Evolutionary conservation across 1,140 invertebrate species (phyloP).

Genomic region (Zaprionus africanus): DNA sequence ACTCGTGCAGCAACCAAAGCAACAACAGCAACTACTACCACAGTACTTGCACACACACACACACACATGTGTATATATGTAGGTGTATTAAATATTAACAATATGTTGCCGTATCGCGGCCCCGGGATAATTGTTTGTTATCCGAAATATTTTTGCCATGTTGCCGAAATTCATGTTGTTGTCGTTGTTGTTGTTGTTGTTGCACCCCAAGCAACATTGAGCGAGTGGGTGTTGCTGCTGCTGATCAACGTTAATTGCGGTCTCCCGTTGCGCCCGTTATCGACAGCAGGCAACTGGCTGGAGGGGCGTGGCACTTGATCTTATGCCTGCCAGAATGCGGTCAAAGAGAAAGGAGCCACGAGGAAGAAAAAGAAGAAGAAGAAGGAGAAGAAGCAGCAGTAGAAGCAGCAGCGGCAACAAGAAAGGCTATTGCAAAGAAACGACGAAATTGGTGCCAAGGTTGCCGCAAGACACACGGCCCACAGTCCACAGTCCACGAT

Average conservation of each 20-base stretch:
- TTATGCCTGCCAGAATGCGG: slow-evolving; percentile 19
- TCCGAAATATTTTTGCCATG: slow-evolving; percentile 56
- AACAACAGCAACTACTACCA: slow-evolving; percentile 10
- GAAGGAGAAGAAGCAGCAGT: background rate
- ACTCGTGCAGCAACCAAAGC: slow-evolving; percentile 23
- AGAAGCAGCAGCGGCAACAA: slow-evolving; percentile 5
- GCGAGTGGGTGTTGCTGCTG: slow-evolving; percentile 8
- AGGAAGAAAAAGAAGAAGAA: background rate
- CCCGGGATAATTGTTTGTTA: slow-evolving; percentile 69
- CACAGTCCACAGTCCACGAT: background rate
- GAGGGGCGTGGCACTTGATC: slow-evolving; percentile 11
- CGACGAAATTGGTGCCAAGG: slow-evolving; percentile 69
- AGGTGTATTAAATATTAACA: slow-evolving; percentile 10
- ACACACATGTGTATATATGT: background rate
- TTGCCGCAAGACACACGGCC: slow-evolving; percentile 54
- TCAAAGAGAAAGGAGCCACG: slow-evolving; percentile 12
- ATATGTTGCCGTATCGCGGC: slow-evolving; percentile 33
- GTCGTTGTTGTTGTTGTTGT: slow-evolving; percentile 8
- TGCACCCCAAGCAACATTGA: slow-evolving; percentile 15
- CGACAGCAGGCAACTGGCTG: slow-evolving; percentile 17
- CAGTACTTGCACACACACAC: slow-evolving; percentile 5
- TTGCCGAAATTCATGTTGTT: slow-evolving; percentile 25
- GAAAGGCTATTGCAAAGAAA: background rate
- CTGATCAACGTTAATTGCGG: slow-evolving; percentile 40
- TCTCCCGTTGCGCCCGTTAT: slow-evolving; percentile 1